Base-by-base conservation (phyloP, 2,888 invertebrate genomes). In the Epinotia ramella region DNA sequence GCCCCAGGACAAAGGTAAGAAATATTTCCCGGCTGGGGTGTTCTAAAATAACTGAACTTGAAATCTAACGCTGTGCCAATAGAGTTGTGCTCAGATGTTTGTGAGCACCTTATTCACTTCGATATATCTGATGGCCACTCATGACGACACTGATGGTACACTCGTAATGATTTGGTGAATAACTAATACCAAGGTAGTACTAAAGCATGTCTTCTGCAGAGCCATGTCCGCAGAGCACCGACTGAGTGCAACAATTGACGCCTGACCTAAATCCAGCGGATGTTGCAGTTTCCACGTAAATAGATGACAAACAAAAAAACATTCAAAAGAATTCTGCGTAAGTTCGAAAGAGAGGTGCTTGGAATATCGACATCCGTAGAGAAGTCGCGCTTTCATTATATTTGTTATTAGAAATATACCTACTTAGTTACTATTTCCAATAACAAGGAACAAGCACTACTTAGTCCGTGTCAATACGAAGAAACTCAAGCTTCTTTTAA, bases 201-300 rank as follows among this genome's bases (percentile, higher is more conserved):
- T 0, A 40, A 40, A 7, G 40, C 40, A 40, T 40, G 40, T 40
- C 40, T 40, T 40, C 40, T 53, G 53, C 53, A 53, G 6, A 53
- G n/a, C 7, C 49, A 49, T 68, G 16, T 40, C n/a, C 62, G 62
- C 6, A n/a, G 66, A 46, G 12, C 62, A 71, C 18, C n/a, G 78
- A 24, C 59, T 77, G 78, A 80, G 78, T 81, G 81, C 82, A 82
- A 83, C 88, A 86, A 89, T 89, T 90, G 91, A 91, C 90, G 87
- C 83, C 87, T 93, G 91, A 93, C 93, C 93, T 88, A 93, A 92
- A 93, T 93, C 89, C 88, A 87, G 84, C 90, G 91, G 91, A 91
- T 92, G 89, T 91, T 83, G 84, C 87, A 83, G 69, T 69, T 46
- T 69, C 60, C 69, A 69, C 69, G 83, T 85, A 81, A 83, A 83